A percentile compares a stretch with the other conserved stretches of the same genome.
Evolutionary conservation across 2,113 vertebrate genomes (phyloP).

Genomic region (Gambusia affinis): DNA sequence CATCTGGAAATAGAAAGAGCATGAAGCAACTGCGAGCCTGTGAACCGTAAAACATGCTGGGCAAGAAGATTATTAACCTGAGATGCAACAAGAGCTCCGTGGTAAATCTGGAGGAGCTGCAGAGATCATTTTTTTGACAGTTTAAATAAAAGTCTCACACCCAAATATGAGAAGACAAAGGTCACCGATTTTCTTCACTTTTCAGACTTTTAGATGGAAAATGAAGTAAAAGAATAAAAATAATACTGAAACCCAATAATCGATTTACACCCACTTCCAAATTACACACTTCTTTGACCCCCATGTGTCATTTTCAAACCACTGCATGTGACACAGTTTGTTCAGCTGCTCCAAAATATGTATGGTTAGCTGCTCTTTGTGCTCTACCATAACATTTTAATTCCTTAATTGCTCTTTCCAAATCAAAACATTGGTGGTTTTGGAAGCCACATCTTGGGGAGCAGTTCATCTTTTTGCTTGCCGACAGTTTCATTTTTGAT

Average conservation of each 20-base stretch:
- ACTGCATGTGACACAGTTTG: neutral
- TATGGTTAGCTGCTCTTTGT: conserved; percentile 28
- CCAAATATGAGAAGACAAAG: too few relatives aligned
- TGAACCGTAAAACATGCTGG: too few relatives aligned
- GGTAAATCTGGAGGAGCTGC: too few relatives aligned
- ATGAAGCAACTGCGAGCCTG: too few relatives aligned
- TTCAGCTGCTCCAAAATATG: conserved; percentile 16
- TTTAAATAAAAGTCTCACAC: too few relatives aligned
- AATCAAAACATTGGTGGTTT: conserved; percentile 53
- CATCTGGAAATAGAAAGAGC: too few relatives aligned
- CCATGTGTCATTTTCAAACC: neutral
- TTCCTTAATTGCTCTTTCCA: conserved; percentile 48
- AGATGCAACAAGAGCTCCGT: too few relatives aligned
- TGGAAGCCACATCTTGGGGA: conserved; percentile 14
- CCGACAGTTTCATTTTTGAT: conserved; percentile 55
- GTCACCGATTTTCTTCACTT: neutral
- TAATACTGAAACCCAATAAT: neutral
- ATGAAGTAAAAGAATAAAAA: neutral
- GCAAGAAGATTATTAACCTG: too few relatives aligned
- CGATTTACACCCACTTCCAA: neutral
- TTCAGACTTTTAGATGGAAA: neutral
- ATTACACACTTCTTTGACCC: neutral
- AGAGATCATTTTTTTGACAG: too few relatives aligned
- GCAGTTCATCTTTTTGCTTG: conserved; percentile 47
- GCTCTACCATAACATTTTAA: conserved; percentile 42